Base-by-base conservation (phyloP, 2,888 invertebrate species). In the Gortyna flavago region DNA sequence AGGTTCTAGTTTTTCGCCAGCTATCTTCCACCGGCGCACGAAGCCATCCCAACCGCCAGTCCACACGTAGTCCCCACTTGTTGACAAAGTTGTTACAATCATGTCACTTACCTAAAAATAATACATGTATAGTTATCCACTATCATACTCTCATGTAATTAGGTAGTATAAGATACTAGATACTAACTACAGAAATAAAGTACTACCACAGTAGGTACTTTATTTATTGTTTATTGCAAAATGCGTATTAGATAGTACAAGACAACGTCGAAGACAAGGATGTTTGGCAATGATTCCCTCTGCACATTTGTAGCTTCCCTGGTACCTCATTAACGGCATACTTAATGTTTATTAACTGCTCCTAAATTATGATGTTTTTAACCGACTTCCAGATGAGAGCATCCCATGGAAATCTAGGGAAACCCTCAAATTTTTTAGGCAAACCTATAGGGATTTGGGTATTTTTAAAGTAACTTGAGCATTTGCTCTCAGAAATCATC, bases 11-110 rank as follows among this genome's bases (percentile, higher is more conserved):
- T 94, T 93, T 62, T 96, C 91, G 16, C 87, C 90, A 1, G 85
- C 80, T 61, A 96, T 93, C 81, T 93, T 94, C 95, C 95, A 96
- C 44, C 96, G 91, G 70, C 94, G 93, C 61, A 97, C 92, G 76
- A 92, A 92, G 29, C 97, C 97, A 84, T 97, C 97, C 94, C 97
- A 96, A 18, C 97, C 97, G 1, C 96, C 97, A 1, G 97, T 97
- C 95, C 97, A 97, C 11, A 96, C 94, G 81, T 93, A 91, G 78
- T 93, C 92, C 0, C 95, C 94, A 29, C 91, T 94, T 11, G 95
- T 91, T 44, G 95, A 94, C 65, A 97, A 83, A 81, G 95, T 95
- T 71, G 97, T 97, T 59, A 97, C 90, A 84, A 96, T 96, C 96
- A 96, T 95, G 75, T 96, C 95, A 81, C 96, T 96, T 1, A 93